These are phyloP conservation scores for Numenius arquata DNA, from an alignment of 2,113 vertebrate species.

Conservation along the genomic window DNA sequence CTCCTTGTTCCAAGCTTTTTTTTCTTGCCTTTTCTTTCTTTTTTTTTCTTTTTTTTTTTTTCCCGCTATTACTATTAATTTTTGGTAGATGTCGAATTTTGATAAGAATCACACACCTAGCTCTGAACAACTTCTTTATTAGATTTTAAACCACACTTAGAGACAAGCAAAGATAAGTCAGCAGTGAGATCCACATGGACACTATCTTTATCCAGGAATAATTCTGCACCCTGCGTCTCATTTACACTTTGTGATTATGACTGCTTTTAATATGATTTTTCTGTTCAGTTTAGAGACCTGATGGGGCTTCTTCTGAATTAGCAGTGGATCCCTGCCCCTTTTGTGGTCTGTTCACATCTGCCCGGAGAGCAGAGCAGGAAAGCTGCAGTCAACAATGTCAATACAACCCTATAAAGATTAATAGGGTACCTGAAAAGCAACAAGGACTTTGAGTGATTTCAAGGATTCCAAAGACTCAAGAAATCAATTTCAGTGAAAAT, in stretches of 20 bases:
- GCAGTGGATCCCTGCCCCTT: neutral
- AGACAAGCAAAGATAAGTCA: conserved; percentile 1
- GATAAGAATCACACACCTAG: neutral
- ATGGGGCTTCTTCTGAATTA: conserved; percentile 43
- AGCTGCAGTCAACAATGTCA: conserved; percentile 48
- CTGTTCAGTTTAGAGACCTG: conserved; percentile 43
- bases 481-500: conserved; percentile 82
- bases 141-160: conserved; percentile 35
- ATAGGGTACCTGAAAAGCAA: conserved; percentile 71
- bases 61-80: neutral
- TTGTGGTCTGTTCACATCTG: conserved; percentile 26
- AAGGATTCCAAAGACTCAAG: conserved; percentile 72
- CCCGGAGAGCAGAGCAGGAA: conserved; percentile 25
- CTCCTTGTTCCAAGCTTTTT: neutral
- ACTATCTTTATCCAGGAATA: neutral
- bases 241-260: conserved; percentile 46
- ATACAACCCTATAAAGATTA: conserved; percentile 75
- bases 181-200: neutral
- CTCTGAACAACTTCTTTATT: neutral
- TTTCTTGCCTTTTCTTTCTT: neutral
- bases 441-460: conserved; percentile 74
- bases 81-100: neutral
- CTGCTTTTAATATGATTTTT: conserved; percentile 45
- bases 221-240: neutral
- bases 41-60: neutral